These are phyloP conservation scores for Epizoanthus illoricatus DNA, from an alignment of 92 coral and sea anemone species.

Conservation along the genomic window DNA sequence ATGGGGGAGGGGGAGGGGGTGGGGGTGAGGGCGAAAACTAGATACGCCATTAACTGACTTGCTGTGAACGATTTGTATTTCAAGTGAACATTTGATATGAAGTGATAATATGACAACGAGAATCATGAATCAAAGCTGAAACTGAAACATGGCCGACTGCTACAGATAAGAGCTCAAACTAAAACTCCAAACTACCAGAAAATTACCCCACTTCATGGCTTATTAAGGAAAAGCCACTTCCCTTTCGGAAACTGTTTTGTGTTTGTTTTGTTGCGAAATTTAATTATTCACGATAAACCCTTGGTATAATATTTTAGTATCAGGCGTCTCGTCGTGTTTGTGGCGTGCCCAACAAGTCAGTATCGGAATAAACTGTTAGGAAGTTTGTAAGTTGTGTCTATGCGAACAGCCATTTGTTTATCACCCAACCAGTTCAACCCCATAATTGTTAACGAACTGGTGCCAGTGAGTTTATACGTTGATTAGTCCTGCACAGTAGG, in stretches of 20 bases:
- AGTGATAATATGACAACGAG: background rate
- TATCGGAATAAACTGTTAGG: too few species aligned
- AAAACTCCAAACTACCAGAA: background rate
- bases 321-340: slow-evolving; percentile 25
- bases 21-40: background rate
- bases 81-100: background rate
- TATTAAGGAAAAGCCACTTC: background rate
- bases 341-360: slow-evolving; percentile 6
- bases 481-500: background rate
- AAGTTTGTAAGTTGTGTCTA: background rate
- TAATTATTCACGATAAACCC: slow-evolving; percentile 20
- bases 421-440: background rate
- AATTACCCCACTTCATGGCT: background rate
- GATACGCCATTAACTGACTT: slow-evolving; percentile 3
- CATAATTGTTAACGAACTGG: slow-evolving; percentile 1
- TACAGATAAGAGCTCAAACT: too few species aligned
- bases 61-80: background rate
- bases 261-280: slow-evolving; percentile 32
- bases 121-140: too few species aligned
- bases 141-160: too few species aligned
- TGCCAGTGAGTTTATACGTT: background rate
- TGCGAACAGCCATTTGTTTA: background rate
- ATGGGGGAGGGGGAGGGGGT: too few species aligned
- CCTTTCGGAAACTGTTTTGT: slow-evolving; percentile 3
- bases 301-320: background rate